Base-by-base conservation (phyloP, 1,140 invertebrate species). In the Ceratina calcarata region DNA sequence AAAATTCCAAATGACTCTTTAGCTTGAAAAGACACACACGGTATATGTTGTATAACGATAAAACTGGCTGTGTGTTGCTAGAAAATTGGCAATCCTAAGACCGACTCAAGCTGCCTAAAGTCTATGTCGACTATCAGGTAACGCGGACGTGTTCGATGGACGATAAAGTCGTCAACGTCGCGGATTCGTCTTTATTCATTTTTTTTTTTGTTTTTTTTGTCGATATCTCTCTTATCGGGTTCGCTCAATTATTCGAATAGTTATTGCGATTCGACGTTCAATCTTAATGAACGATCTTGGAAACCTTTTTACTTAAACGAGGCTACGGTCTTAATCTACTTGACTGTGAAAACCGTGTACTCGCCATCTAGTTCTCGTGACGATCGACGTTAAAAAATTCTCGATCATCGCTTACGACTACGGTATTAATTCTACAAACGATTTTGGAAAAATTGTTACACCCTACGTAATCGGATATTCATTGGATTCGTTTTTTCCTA, bases 251-350 rank as follows among this genome's bases (percentile, higher is more conserved):
- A 65, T 32, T 22, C 51, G 27, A 60, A 57, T 86, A 83, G 80
- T 79, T 86, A 86, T 68, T 60, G 77, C 85, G 81, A 49, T 72
- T 86, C 85, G 85, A 84, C 85, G 84, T 86, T 83, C 74, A 61
- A 66, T 86, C 78, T 76, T 45, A 24, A 32, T 74, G 79, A 75
- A 80, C 70, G 65, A 75, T 81, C 15, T 72, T n/a, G 2, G 49
- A 79, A 83, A 78, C 57, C 49, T 55, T 8, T 67, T 12, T 37
- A 22, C 20, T 13, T 51, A 15, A 20, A 75, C n/a, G 16, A 32
- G 20, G 58, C 4, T 73, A 79, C 22, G n/a, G 27, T 16, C 18
- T 73, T 65, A 27, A 45, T 13, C 13, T 24, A 27, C 68, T 66
- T 49, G 18, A 2, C 45, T 20, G 53, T 13, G 55, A 49, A 18